These are phyloP conservation scores for Archivesica marissinica DNA, from an alignment of 1,140 invertebrate species.

Conservation along the genomic window DNA sequence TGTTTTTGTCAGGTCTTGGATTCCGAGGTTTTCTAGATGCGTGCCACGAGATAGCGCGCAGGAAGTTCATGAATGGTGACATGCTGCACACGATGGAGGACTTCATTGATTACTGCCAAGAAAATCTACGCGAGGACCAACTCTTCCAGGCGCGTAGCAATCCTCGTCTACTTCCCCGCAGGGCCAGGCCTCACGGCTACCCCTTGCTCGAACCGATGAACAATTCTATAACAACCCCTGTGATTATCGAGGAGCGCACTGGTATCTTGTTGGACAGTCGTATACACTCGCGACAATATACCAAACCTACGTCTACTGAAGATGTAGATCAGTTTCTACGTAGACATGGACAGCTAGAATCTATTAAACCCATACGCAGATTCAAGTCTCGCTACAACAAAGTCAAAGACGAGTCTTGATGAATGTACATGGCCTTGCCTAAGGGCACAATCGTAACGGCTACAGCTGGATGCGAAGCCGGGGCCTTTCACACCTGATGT, in stretches of 20 bases:
- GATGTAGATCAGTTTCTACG: constrained; percentile 27
- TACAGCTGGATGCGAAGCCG: too few relatives aligned
- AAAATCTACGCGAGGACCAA: constrained; percentile 58
- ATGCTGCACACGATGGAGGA: constrained; percentile 67
- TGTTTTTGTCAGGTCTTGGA: constrained; percentile 69
- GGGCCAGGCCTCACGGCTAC: constrained; percentile 32
- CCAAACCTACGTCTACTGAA: constrained; percentile 18
- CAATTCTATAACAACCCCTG: not conserved
- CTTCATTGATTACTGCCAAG: constrained; percentile 72
- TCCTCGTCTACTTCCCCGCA: constrained; percentile 19
- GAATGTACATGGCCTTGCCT: too few relatives aligned
- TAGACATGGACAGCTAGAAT: not conserved
- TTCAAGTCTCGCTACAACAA: not conserved
- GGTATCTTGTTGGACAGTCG: constrained; percentile 12
- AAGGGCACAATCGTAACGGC: too few relatives aligned
- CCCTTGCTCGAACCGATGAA: constrained; percentile 4
- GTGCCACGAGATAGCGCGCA: constrained; percentile 72
- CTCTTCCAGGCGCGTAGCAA: constrained; percentile 18
- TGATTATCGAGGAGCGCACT: constrained; percentile 1
- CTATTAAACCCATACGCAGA: not conserved
- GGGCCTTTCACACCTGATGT: too few relatives aligned
- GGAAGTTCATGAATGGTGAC: constrained; percentile 65
- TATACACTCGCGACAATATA: not conserved
- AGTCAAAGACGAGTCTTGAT: constrained; percentile 26
- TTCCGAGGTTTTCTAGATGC: constrained; percentile 79